phyloP scores from a whole-genome alignment of 2,888 invertebrate genomes.

The Hofmannophila pseudospretella region DNA sequence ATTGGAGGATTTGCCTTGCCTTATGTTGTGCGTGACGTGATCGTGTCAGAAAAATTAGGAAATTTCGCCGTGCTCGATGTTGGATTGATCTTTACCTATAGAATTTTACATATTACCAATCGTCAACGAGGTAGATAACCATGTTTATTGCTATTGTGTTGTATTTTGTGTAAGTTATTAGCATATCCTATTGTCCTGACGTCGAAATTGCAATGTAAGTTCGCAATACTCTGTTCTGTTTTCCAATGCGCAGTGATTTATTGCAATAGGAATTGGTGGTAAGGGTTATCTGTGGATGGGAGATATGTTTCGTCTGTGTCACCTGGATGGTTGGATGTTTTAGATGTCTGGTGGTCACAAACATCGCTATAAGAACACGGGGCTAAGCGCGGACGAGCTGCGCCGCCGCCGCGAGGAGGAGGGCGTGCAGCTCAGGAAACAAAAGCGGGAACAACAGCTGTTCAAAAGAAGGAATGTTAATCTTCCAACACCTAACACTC shows the following conservation, averaged over 20 bases:
- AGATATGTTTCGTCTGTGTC: no score
- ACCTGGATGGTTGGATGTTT: constrained; percentile 13
- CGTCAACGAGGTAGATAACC: constrained; percentile 1
- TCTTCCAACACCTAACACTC: constrained; percentile 52
- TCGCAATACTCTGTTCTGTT: no score
- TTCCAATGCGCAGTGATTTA: no score
- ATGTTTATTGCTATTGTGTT: constrained; percentile 4
- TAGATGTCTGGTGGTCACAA: constrained; percentile 92
- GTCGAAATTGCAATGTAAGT: no score
- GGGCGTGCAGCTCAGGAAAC: constrained; percentile 96
- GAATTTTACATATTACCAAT: background rate
- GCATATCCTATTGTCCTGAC: background rate
- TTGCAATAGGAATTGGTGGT: no score
- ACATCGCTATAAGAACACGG: constrained; percentile 96
- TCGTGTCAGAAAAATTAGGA: constrained; percentile 1
- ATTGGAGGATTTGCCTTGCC: background rate
- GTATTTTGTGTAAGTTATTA: background rate
- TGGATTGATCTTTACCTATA: constrained; percentile 2
- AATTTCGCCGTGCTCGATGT: background rate
- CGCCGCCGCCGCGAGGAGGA: constrained; percentile 96
- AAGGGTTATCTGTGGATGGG: no score
- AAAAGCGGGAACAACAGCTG: constrained; percentile 95
- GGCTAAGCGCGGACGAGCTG: constrained; percentile 93
- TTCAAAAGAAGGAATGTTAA: constrained; percentile 94
- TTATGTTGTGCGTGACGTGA: constrained; percentile 7